Base-by-base conservation (phyloP, 2,888 invertebrate species). In the Pseudolycoriella hygida region DNA sequence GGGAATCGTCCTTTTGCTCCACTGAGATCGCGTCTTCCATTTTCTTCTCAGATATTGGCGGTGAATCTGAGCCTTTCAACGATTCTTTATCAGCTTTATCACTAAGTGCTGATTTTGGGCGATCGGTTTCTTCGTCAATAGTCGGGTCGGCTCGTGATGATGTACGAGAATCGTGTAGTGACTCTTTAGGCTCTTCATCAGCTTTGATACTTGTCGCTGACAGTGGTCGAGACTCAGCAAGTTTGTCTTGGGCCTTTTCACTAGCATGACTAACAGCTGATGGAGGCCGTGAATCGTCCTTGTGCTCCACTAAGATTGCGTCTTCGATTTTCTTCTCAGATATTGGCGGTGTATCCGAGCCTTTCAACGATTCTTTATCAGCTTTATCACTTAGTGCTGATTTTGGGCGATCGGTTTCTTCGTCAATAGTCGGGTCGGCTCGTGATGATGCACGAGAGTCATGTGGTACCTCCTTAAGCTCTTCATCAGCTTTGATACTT, bases 41-140 rank as follows among this genome's bases (percentile, higher is more conserved):
- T 34, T 34, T 14, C 15, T 12, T 4, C n/a, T 12, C 34, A 10
- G 3, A n/a, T n/a, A n/a, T n/a, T n/a, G n/a, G n/a, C n/a, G n/a
- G n/a, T n/a, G n/a, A n/a, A n/a, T n/a, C n/a, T n/a, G n/a, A n/a
- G n/a, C n/a, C n/a, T n/a, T n/a, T n/a, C n/a, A n/a, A n/a, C n/a
- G n/a, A n/a, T n/a, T n/a, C n/a, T n/a, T n/a, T n/a, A n/a, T n/a
- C n/a, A n/a, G n/a, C n/a, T 25, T 25, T 25, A 3, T 45, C 20
- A 20, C 47, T 45, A 2, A 41, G 47, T 1, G 49, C 47, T 15
- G 53, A 46, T 34, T 43, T n/a, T 25, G 37, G 55, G 10, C 17
- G 10, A n/a, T n/a, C n/a, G n/a, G 39, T 10, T 17, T n/a, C 4
- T 39, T 39, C 17, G 6, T 39, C 17, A n/a, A 17, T 39, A 3